A percentile compares a stretch with the other conserved stretches of the same genome.
phyloP scores from a whole-genome alignment of 2,113 vertebrate species.

The Coptodon rendalli region DNA sequence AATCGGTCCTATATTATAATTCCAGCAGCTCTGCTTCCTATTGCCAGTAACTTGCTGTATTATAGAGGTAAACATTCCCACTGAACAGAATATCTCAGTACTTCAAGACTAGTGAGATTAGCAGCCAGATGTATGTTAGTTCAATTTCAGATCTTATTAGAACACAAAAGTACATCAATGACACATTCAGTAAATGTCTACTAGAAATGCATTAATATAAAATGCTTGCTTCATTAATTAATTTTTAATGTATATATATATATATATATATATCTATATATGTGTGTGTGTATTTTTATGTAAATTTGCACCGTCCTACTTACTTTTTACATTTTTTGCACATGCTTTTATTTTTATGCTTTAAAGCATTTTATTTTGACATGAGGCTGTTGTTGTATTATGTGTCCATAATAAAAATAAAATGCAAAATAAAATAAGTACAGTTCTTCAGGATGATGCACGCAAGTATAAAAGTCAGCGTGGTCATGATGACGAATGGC shows the following conservation, averaged over 20 bases:
- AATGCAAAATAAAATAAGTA: background rate
- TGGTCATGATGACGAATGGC: background rate
- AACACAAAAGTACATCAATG: background rate
- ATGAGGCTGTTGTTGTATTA: background rate
- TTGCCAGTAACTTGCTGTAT: background rate
- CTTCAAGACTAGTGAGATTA: background rate
- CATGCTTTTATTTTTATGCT: background rate
- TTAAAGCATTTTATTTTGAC: background rate
- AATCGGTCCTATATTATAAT: background rate
- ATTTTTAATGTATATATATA: rapidly evolving
- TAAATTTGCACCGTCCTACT: background rate
- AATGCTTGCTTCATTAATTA: background rate
- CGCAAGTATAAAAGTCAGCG: background rate
- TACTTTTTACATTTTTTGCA: background rate
- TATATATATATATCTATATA: rapidly evolving
- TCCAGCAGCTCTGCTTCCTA: background rate
- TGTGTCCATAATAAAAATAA: background rate
- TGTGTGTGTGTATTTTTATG: background rate
- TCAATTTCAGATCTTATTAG: background rate
- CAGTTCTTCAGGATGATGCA: background rate
- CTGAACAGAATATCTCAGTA: background rate
- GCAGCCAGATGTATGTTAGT: background rate
- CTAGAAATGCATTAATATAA: background rate
- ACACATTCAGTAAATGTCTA: background rate
- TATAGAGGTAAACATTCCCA: background rate